Evolutionary conservation across 1,140 invertebrate species (phyloP), one percentile per base, ranked within the genome.

Genomic region (Psilanteris sp.): DNA sequence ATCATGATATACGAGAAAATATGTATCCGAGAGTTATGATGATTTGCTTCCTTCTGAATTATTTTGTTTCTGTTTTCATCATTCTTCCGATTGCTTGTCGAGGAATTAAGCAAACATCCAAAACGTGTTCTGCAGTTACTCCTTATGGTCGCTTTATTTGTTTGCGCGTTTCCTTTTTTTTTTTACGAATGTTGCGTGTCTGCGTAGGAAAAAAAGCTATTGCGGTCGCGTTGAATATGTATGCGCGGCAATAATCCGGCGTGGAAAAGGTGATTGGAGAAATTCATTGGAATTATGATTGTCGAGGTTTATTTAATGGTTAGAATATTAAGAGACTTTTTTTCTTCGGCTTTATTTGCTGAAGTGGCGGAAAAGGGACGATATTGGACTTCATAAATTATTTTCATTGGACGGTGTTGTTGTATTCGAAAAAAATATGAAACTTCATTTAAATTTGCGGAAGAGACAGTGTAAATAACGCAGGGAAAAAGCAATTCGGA

Each of bases 1-100:
- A 55, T 66, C 64, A 59, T 78, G 64, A 78, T 74, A 71, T 70
- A 74, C 70, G 66, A 54, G 37, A 67, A 77, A 77, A 71, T 71
- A 70, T 66, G 64, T 76, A 70, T 70, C 57, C 44, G 46, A 57
- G 55, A 50, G 57, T 72, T 62, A 68, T 64, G 61, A 68, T 77
- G 62, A 70, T 70, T 43, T 26, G 55, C 32, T 44, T 72, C 46
- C 54, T 67, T 26, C 43, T 54, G 48, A 72, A 77, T 72, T 68
- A 62, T 71, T 77, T 46, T 29, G 27, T 64, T 66, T 59, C 44
- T 61, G 31, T 61, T 61, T 52, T 34, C 41, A 24, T 66, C 29
- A 15, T 39, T 8, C 44, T 10, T n/a, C 5, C 39, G 32, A 61
- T 62, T 20, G 44, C 43, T 10, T 14, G 13, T 13, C 22, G 18